These are phyloP conservation scores for Petaurus breviceps DNA, from an alignment of 2,113 vertebrate species.

Conservation along the genomic window DNA sequence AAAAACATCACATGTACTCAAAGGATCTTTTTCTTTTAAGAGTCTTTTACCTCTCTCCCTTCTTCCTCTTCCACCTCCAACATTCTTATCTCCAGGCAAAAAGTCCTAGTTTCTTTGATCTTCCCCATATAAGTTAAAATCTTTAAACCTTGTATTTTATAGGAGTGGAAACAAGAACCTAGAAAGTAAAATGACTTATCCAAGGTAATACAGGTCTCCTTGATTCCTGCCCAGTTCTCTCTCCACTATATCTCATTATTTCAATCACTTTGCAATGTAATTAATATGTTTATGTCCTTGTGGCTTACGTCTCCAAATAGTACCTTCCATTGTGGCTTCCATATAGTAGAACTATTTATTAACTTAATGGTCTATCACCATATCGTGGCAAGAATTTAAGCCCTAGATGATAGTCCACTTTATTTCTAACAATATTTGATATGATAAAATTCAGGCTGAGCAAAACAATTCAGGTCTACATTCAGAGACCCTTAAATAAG, in stretches of 20 bases:
- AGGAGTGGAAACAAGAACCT: neutral
- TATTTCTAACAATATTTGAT: neutral
- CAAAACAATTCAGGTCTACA: slow-evolving; percentile 38
- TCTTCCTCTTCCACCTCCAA: neutral
- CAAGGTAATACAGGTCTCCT: neutral
- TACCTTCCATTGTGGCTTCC: neutral
- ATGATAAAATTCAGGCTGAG: neutral
- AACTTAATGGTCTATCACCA: neutral
- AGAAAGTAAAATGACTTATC: neutral
- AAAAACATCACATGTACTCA: neutral
- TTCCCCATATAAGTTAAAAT: neutral
- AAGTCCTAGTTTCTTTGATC: neutral
- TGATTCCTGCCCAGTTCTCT: neutral
- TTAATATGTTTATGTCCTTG: neutral
- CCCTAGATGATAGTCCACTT: neutral
- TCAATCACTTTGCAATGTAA: neutral
- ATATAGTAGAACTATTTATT: neutral
- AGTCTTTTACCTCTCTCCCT: neutral
- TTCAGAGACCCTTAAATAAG: slow-evolving; percentile 27
- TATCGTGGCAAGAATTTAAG: neutral
- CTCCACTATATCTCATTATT: neutral
- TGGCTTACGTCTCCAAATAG: neutral
- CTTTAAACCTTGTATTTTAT: neutral
- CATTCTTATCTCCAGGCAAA: slow-evolving; percentile 6
- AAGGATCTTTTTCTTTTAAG: neutral